Conservation (phyloP, 2,888 invertebrate species). For the Aethes cnicana region DNA sequence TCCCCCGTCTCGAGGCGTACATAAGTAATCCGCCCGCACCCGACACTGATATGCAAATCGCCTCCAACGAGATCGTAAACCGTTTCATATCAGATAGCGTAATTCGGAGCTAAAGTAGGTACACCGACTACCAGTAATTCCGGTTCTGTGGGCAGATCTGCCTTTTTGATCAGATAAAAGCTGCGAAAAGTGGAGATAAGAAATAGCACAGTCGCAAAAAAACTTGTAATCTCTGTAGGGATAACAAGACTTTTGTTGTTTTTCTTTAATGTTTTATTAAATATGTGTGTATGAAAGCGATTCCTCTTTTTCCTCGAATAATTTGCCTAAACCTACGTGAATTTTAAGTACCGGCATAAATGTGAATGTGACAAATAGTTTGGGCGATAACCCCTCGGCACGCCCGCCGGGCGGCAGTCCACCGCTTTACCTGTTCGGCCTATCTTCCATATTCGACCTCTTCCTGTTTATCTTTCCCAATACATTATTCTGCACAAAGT, state of each 20-base stretch:
- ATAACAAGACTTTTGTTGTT: no score
- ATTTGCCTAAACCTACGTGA: background rate
- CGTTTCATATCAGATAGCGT: slow-evolving; percentile 72
- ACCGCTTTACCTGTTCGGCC: slow-evolving; percentile 49
- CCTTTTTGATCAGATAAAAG: slow-evolving; percentile 18
- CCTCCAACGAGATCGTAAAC: slow-evolving; percentile 71
- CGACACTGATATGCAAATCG: slow-evolving; percentile 74
- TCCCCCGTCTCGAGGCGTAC: slow-evolving; percentile 55
- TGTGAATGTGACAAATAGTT: slow-evolving; percentile 32
- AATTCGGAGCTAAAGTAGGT: slow-evolving; percentile 62
- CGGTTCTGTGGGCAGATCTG: slow-evolving; percentile 24
- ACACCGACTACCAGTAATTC: slow-evolving; percentile 44
- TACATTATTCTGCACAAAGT: slow-evolving; percentile 58
- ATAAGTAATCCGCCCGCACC: slow-evolving; percentile 49
- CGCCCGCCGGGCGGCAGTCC: slow-evolving; percentile 26
- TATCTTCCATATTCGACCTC: slow-evolving; percentile 60
- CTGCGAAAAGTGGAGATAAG: background rate
- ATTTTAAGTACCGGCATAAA: slow-evolving; percentile 17
- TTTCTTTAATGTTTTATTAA: no score
- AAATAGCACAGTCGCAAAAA: no score
- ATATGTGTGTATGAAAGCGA: no score
- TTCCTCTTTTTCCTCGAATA: background rate
- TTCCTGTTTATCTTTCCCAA: slow-evolving; percentile 62
- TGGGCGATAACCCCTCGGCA: slow-evolving; percentile 28
- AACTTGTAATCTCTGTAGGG: no score